Base-by-base conservation (phyloP, 2,888 invertebrate genomes). In the Willowsia nigromaculata region DNA sequence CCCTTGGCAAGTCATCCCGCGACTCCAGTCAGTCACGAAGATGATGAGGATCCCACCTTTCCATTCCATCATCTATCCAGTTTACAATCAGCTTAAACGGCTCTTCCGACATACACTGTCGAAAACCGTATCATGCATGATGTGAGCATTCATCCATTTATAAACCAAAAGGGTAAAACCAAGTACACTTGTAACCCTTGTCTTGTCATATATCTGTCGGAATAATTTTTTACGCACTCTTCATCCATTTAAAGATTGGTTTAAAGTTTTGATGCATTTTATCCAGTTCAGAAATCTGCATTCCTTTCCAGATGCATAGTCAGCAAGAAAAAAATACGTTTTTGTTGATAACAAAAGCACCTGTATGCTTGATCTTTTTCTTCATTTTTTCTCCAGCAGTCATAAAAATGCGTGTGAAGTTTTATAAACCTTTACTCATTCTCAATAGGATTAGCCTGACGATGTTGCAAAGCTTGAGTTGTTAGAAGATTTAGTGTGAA, bases 171-270 rank as follows among this genome's bases (percentile, higher is more conserved):
- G 25, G n/a, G 40, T 37, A 27, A 43, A 85, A 59, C 40, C 76
- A 18, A 30, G 62, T 81, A 87, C 86, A 81, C 81, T 50, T 87
- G 65, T 87, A 87, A n/a, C 68, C 71, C 81, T 81, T 81, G 80
- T 87, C 81, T 85, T 87, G 86, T 87, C 81, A 87, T 87, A 87
- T 59, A 62, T 76, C 71, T 82, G 88, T 88, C 88, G 74, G 88
- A 82, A 88, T 40, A 88, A 87, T 88, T 88, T 88, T 88, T 88
- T 62, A 88, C 88, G 82, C 82, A 82, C 82, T 88, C 47, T 71
- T 71, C 71, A 71, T 71, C 71, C 71, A 43, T 47, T 25, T 9
- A 85, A 25, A 76, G 40, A 84, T 18, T 13, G n/a, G 22, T 33
- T 7, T 37, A 59, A 40, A 81, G 56, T 59, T 13, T 40, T 47